Conservation (phyloP, 1,140 invertebrate genomes). For the Augochlora pura region DNA sequence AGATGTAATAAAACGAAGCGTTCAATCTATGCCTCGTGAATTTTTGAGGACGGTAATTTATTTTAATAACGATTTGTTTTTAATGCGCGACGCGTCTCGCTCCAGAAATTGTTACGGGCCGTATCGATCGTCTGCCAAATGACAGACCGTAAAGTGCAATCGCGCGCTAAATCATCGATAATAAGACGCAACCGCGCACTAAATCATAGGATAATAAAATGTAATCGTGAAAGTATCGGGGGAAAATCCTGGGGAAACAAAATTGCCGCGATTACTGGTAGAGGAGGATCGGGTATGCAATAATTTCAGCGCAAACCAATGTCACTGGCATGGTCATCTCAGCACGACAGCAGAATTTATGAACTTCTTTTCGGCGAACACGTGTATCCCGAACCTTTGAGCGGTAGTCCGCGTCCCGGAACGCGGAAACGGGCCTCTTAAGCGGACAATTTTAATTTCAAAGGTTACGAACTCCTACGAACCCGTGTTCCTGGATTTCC, state of each 20-base stretch:
- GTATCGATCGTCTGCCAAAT: no score
- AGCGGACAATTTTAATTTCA: conserved; percentile 15
- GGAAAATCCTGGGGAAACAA: neutral
- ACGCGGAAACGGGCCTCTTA: conserved; percentile 6
- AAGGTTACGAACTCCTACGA: conserved; percentile 5
- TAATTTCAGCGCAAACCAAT: neutral
- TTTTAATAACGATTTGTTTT: no score
- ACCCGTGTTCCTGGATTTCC: conserved; percentile 1
- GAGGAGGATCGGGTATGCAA: neutral
- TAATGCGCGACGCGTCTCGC: no score
- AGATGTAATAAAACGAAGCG: no score
- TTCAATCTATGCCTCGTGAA: no score
- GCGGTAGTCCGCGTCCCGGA: conserved; percentile 5
- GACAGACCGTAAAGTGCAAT: no score
- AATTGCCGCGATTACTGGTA: neutral
- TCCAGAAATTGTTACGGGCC: no score
- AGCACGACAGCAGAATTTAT: neutral
- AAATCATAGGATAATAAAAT: neutral
- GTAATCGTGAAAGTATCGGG: neutral
- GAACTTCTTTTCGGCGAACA: neutral
- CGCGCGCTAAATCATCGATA: no score
- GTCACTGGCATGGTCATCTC: neutral
- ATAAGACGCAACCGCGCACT: no score
- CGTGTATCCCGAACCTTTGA: neutral
- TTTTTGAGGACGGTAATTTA: no score